phyloP scores from a whole-genome alignment of 2,113 vertebrate genomes.

The Ibidorhyncha struthersii region DNA sequence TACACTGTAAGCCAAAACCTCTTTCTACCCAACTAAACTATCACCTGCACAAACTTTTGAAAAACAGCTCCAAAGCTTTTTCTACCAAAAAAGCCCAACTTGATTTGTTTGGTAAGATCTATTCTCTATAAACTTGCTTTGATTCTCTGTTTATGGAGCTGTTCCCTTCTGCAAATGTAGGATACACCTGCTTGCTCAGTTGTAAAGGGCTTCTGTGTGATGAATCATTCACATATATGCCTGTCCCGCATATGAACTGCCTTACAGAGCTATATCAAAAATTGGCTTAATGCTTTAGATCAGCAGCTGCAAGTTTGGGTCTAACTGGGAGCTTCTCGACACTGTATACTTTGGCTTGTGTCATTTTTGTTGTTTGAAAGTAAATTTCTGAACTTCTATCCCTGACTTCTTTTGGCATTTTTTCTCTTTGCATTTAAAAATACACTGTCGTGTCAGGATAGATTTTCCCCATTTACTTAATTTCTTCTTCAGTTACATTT shows the following conservation, averaged over 20 bases:
- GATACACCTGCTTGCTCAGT: not conserved
- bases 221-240: not conserved
- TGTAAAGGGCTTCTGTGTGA: not conserved
- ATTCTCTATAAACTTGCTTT: not conserved
- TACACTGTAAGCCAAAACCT: conserved; percentile 15
- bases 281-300: not conserved
- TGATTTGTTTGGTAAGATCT: not conserved
- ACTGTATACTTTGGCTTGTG: not conserved
- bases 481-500: not conserved
- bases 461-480: not conserved
- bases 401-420: not conserved
- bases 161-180: not conserved
- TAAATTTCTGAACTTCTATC: not conserved
- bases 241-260: not conserved
- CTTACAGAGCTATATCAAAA: not conserved
- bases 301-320: not conserved
- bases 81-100: not conserved
- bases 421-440: not conserved
- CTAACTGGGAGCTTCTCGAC: not conserved
- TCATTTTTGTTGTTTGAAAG: not conserved
- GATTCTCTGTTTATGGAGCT: not conserved
- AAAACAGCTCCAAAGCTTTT: not conserved
- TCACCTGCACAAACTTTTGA: conserved; percentile 20
- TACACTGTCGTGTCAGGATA: not conserved
- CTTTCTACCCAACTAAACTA: conserved; percentile 1